A percentile compares a stretch with the other conserved stretches of the same genome.
These are phyloP conservation scores for Sus cebifrons DNA, from an alignment of 2,797 vertebrate species.

Conservation along the genomic window DNA sequence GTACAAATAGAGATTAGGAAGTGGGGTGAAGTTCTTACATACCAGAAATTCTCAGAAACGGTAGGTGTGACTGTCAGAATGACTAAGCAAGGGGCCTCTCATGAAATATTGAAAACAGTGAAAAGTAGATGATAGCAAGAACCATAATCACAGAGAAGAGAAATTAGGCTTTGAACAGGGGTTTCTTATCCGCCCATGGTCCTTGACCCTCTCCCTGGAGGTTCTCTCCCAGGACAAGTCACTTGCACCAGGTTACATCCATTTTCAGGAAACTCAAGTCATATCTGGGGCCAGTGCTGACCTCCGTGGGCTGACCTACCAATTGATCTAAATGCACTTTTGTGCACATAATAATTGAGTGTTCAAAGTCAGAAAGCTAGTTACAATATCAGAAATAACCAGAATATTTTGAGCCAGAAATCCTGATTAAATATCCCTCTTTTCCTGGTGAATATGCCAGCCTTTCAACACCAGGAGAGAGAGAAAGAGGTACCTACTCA, in stretches of 20 bases:
- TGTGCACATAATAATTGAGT: not conserved
- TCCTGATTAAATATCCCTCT: constrained; percentile 1
- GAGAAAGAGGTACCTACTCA: not conserved
- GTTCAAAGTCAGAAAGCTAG: constrained; percentile 24
- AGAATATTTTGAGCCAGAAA: constrained; percentile 60
- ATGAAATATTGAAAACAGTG: not conserved
- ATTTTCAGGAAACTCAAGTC: not conserved
- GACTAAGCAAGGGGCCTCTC: not conserved
- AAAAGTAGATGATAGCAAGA: constrained; percentile 25
- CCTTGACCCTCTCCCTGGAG: not conserved
- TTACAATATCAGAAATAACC: constrained; percentile 12
- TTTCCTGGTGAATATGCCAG: not conserved
- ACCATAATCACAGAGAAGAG: not conserved
- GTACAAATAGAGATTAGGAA: not conserved
- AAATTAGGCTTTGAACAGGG: not conserved
- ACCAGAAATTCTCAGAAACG: not conserved
- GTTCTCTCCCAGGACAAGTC: not conserved
- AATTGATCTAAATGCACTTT: not conserved
- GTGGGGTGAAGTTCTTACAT: not conserved
- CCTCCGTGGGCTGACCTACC: not conserved
- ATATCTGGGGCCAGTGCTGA: not conserved
- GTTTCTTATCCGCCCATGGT: not conserved
- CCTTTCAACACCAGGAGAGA: not conserved
- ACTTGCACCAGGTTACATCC: not conserved
- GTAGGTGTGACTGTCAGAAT: not conserved